These are phyloP conservation scores for Rhagophthalmus giganteus DNA, from an alignment of 2,888 invertebrate genomes.

Conservation along the genomic window DNA sequence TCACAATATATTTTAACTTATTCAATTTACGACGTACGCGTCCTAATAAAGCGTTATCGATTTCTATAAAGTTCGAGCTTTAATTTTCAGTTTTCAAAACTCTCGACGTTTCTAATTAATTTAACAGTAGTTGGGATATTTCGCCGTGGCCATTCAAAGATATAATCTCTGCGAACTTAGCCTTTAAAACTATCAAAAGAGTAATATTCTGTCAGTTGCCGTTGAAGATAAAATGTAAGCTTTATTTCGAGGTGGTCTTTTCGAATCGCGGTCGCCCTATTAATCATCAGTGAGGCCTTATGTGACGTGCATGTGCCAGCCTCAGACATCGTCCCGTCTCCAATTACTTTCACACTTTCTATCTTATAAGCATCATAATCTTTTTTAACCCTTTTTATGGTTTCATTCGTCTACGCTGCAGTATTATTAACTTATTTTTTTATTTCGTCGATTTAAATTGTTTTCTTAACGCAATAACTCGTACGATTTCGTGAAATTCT, in stretches of 20 bases:
- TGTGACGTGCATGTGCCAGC: constrained; percentile 29
- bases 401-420: not conserved
- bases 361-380: constrained; percentile 22
- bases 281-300: constrained; percentile 27
- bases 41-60: too few species aligned
- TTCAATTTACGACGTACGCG: too few species aligned
- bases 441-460: constrained; percentile 7
- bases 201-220: constrained; percentile 27
- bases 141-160: constrained; percentile 13
- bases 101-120: too few species aligned
- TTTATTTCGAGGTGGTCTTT: constrained; percentile 30
- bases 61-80: too few species aligned
- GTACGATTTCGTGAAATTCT: not conserved
- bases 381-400: constrained; percentile 19
- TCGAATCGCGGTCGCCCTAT: constrained; percentile 28
- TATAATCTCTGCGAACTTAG: constrained; percentile 18
- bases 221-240: constrained; percentile 31
- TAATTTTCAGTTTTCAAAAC: too few species aligned
- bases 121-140: not conserved
- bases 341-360: constrained; percentile 26
- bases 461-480: not conserved
- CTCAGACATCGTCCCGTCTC: constrained; percentile 24
- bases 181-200: constrained; percentile 28
- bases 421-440: constrained; percentile 17
- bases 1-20: too few species aligned